These are phyloP conservation scores for Biston betularia DNA, from an alignment of 2,888 invertebrate species.

Conservation along the genomic window DNA sequence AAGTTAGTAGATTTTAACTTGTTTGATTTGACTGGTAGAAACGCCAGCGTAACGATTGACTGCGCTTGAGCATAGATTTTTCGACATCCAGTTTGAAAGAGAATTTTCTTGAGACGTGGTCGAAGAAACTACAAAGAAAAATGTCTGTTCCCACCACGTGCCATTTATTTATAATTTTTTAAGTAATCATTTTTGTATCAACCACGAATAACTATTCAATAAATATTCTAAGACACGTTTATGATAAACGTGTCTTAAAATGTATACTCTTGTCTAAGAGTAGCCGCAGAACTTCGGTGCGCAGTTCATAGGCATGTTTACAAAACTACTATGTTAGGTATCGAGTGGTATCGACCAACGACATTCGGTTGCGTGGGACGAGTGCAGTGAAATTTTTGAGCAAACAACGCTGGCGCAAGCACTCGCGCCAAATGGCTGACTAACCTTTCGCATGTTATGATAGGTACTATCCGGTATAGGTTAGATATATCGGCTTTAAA, in stretches of 20 bases:
- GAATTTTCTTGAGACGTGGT: no score
- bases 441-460: conserved; percentile 25
- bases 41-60: no score
- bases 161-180: no score
- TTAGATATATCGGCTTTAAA: conserved; percentile 1
- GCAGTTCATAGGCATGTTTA: conserved; percentile 6
- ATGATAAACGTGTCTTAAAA: background rate
- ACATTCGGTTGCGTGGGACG: conserved; percentile 60
- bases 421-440: conserved; percentile 25
- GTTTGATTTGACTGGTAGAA: no score
- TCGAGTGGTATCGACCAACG: background rate
- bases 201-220: no score
- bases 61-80: no score
- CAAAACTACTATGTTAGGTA: conserved; percentile 11
- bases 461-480: background rate
- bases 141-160: no score
- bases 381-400: conserved; percentile 75
- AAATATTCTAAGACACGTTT: no score
- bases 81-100: no score
- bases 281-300: background rate
- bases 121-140: no score
- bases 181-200: no score
- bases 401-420: conserved; percentile 56
- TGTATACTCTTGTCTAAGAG: background rate
- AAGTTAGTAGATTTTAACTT: no score